Conservation (phyloP, 2,888 invertebrate species). For the Gonocerus acuteangulatus region DNA sequence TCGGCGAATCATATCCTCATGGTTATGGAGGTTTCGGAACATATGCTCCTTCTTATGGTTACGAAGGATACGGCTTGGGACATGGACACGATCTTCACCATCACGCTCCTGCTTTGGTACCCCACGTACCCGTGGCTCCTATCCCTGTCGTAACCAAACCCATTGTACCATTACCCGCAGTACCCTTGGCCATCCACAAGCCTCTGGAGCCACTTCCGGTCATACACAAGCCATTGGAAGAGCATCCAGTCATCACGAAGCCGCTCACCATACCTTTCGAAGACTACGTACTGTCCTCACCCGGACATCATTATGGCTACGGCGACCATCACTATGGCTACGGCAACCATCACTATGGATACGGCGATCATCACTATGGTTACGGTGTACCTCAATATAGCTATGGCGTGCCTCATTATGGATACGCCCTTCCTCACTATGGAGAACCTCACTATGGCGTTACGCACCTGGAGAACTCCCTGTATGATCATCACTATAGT, state of each 20-base stretch:
- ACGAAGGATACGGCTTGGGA: constrained; percentile 2
- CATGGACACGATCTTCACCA: constrained; percentile 2
- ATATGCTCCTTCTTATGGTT: constrained; percentile 32
- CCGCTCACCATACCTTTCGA: not conserved
- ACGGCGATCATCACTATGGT: not conserved
- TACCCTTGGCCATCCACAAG: no score
- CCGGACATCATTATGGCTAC: not conserved
- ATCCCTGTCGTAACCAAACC: constrained; percentile 12
- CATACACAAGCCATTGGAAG: not conserved
- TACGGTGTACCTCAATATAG: not conserved
- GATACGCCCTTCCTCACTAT: not conserved
- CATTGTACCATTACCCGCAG: not conserved
- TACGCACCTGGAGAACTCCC: not conserved
- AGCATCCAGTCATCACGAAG: not conserved
- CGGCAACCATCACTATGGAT: no score
- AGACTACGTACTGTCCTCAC: not conserved
- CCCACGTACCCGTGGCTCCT: constrained; percentile 1
- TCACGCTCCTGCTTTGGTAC: not conserved
- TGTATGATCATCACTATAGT: not conserved
- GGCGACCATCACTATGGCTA: not conserved
- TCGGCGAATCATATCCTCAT: constrained; percentile 33
- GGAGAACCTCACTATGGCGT: not conserved
- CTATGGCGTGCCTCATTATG: not conserved
- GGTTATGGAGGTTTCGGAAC: constrained; percentile 34
- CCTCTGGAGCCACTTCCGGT: not conserved